Percentiles rank a stretch among this genome's conserved stretches.
phyloP scores from a whole-genome alignment of 2,888 invertebrate species.

The Apodemia mormo region DNA sequence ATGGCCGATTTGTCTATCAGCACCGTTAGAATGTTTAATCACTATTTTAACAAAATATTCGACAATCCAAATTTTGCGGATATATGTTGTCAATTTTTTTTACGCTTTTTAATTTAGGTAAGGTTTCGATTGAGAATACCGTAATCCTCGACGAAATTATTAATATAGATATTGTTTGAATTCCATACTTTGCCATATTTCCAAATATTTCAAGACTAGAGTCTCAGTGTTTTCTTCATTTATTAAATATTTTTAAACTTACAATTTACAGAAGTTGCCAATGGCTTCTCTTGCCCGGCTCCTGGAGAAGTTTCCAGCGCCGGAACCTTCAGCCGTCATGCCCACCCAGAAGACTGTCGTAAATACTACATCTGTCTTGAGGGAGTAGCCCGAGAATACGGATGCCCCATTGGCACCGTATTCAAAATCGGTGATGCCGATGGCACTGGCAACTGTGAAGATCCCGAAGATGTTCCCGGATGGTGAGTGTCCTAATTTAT shows the following conservation, averaged over 20 bases:
- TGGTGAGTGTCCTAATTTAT: slow-evolving; percentile 76
- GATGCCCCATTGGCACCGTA: slow-evolving; percentile 97
- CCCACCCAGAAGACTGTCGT: slow-evolving; percentile 96
- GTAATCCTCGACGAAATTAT: too few species aligned
- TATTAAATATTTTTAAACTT: background rate
- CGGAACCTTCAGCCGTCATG: slow-evolving; percentile 96
- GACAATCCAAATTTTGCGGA: too few species aligned
- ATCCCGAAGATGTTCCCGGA: slow-evolving; percentile 97
- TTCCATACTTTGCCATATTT: too few species aligned
- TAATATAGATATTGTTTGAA: too few species aligned
- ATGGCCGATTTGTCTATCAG: too few species aligned
- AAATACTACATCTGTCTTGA: slow-evolving; percentile 97
- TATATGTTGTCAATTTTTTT: too few species aligned
- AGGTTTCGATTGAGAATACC: too few species aligned
- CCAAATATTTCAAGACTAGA: too few species aligned
- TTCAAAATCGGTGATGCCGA: slow-evolving; percentile 96
- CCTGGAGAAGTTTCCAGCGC: slow-evolving; percentile 90
- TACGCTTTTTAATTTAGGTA: too few species aligned
- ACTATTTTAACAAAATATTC: too few species aligned
- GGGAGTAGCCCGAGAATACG: slow-evolving; percentile 94
- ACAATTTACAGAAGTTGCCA: slow-evolving; percentile 90
- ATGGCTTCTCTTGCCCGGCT: slow-evolving; percentile 93
- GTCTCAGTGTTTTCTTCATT: too few species aligned
- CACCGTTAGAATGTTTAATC: too few species aligned
- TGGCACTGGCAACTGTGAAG: slow-evolving; percentile 95